Evolutionary conservation across 2,113 vertebrate genomes (phyloP), one percentile per base, ranked within the genome.

Genomic region (Xenopus laevis): DNA sequence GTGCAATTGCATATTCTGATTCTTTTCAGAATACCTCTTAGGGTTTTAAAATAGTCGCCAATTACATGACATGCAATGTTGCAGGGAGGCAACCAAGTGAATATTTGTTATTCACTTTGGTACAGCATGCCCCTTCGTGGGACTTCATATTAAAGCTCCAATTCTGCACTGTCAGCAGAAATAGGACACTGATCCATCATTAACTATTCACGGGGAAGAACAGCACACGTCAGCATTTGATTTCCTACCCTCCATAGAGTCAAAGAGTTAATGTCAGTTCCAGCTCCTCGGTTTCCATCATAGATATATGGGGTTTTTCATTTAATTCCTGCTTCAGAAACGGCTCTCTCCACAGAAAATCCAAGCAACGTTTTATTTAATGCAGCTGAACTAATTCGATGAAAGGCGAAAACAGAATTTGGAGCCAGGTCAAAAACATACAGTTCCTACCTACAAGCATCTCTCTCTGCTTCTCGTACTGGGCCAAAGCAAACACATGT

Each of bases 371-470:
- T 77, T 70, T 70, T 70, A 77, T 70, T n/a, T 50, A 81, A 78
- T 80, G 85, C 86, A 86, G 86, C 85, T 88, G 87, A 88, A 85
- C 85, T 86, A 87, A 87, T 87, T 86, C 78, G 84, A 86, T 88
- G 86, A 88, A 89, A 88, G 86, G 84, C 68, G 69, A 87, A 88
- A 87, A 89, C 79, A 89, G 85, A 88, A 81, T 2, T 16, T 81
- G 82, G 30, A 82, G 84, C 86, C 87, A 85, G 87, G 87, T 85
- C 84, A 89, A 89, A 89, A 82, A 87, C 82, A 83, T 77, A 44
- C 70, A 82, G 85, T 83, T 89, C 87, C 87, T 87, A 89, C 87
- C 85, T 88, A 86, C 81, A 86, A 84, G 79, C 82, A 87, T 81
- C 78, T 68, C 82, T 68, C 82, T 79, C 16, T 6, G 82, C 78